Percentiles rank a stretch among this genome's conserved stretches.
Evolutionary conservation across 2,797 vertebrate genomes (phyloP).

Genomic region (Macropodus opercularis): DNA sequence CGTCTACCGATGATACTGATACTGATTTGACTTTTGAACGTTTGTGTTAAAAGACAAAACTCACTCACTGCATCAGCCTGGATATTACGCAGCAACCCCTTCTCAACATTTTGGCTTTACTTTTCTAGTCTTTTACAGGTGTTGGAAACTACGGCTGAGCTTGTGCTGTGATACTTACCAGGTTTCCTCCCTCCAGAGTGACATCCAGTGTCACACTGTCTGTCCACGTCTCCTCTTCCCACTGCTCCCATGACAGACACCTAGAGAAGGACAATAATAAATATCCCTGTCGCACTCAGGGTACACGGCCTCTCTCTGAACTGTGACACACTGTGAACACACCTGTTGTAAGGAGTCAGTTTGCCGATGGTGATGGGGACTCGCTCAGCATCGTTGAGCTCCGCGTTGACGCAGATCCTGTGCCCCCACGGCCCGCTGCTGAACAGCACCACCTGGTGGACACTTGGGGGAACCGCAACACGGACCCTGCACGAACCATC

Average conservation of each 20-base stretch:
- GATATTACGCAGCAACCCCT: not conserved
- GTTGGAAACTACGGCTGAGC: not conserved
- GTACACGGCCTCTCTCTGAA: no score
- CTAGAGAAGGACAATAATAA: constrained; percentile 61
- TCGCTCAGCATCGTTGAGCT: constrained; percentile 70
- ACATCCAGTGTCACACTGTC: constrained; percentile 68
- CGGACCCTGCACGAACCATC: constrained; percentile 53
- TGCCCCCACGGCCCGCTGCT: constrained; percentile 78
- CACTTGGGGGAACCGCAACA: constrained; percentile 66
- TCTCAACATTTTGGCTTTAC: no score
- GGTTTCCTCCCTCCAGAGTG: constrained; percentile 69
- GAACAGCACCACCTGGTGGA: constrained; percentile 82
- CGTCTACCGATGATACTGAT: no score
- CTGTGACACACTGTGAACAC: no score
- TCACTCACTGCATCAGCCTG: no score
- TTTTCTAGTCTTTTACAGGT: not conserved
- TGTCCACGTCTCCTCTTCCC: constrained; percentile 79
- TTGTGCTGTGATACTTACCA: constrained; percentile 38
- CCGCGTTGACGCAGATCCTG: constrained; percentile 72
- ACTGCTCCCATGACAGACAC: constrained; percentile 82
- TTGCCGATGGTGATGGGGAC: constrained; percentile 76
- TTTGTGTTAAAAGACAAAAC: no score
- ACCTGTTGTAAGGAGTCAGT: constrained; percentile 83
- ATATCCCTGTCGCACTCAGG: no score
- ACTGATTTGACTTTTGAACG: no score